phyloP scores from a whole-genome alignment of 2,113 vertebrate species.

The Paralichthys olivaceus region DNA sequence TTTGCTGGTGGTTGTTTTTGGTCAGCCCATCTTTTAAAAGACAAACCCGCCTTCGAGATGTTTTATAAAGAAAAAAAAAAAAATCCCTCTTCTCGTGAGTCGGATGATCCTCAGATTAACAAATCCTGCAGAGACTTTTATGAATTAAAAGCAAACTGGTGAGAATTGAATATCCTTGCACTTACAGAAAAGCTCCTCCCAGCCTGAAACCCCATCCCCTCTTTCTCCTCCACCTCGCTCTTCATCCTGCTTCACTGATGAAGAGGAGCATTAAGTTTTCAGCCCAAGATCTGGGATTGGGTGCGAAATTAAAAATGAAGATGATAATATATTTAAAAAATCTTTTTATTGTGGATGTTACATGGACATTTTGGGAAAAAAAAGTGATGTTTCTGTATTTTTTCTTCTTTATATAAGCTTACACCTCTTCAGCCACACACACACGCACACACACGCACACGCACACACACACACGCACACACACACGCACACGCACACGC shows the following conservation, averaged over 20 bases:
- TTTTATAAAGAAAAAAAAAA: conserved; percentile 47
- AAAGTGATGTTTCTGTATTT: conserved; percentile 74
- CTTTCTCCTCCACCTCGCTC: conserved; percentile 21
- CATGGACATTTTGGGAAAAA: conserved; percentile 66
- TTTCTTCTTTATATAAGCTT: conserved; percentile 70
- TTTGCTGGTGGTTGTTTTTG: conserved; percentile 36
- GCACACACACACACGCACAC: conserved; percentile 14
- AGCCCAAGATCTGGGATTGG: background rate
- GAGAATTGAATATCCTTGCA: conserved; percentile 43
- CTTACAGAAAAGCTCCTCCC: conserved; percentile 48
- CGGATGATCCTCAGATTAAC: conserved; percentile 9
- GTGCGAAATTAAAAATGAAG: conserved; percentile 48
- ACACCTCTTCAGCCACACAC: conserved; percentile 23
- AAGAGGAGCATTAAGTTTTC: conserved; percentile 34
- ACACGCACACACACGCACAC: conserved; percentile 14
- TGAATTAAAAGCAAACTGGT: conserved; percentile 29
- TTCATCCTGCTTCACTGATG: conserved; percentile 16
- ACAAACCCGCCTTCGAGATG: conserved; percentile 41
- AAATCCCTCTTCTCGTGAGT: conserved; percentile 19
- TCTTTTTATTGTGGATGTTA: conserved; percentile 79
- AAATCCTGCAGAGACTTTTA: conserved; percentile 51
- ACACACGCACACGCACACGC: conserved; percentile 13
- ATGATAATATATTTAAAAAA: conserved; percentile 69
- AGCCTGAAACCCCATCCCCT: background rate
- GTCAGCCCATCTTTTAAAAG: conserved; percentile 36